Conservation (phyloP, 2,797 vertebrate species). For the Enteromius anoplus region DNA sequence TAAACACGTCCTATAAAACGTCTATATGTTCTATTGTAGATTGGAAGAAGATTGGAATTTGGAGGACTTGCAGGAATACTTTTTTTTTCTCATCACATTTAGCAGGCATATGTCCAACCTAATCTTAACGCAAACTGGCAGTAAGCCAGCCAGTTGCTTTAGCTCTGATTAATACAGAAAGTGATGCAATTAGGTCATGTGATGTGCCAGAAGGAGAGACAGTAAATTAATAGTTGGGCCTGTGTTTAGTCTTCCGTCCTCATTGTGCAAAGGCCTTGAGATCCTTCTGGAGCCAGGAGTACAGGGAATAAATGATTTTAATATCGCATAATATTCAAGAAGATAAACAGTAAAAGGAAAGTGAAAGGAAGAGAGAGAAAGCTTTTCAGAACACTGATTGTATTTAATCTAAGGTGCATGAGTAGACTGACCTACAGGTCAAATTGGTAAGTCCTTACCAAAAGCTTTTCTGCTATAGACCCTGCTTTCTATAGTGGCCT, state of each 20-base stretch:
- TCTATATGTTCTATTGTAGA: no score
- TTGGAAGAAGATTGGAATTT: neutral
- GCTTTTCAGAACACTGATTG: neutral
- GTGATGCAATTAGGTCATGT: slow-evolving; percentile 33
- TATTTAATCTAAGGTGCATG: neutral
- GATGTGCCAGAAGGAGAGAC: slow-evolving; percentile 4
- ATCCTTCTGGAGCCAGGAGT: neutral
- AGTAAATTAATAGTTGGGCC: neutral
- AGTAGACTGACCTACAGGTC: neutral
- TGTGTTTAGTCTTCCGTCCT: slow-evolving; percentile 3
- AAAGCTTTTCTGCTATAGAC: neutral
- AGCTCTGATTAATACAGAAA: slow-evolving; percentile 11
- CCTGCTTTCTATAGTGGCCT: neutral
- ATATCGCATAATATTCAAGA: neutral
- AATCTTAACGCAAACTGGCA: neutral
- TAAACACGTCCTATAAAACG: no score
- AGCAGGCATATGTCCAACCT: neutral
- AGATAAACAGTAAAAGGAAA: neutral
- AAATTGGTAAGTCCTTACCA: neutral
- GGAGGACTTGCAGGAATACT: neutral
- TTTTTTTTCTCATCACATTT: neutral
- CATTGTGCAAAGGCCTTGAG: neutral
- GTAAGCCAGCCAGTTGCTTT: neutral
- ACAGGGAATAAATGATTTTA: neutral
- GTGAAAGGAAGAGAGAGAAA: neutral